phyloP scores from a whole-genome alignment of 2,888 invertebrate genomes.

The Drosophila pseudotalamancana region DNA sequence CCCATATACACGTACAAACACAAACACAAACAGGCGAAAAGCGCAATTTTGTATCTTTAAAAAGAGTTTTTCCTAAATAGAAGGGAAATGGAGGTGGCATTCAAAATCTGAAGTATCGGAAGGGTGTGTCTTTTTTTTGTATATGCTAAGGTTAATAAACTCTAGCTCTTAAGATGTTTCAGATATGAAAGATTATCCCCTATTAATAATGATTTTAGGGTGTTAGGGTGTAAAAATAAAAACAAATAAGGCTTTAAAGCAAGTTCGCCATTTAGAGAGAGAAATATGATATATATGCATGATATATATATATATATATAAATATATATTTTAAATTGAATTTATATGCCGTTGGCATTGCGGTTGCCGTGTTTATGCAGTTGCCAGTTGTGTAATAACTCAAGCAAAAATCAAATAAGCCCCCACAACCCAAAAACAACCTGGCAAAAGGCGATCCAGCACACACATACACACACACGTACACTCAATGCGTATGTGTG shows the following conservation, averaged over 20 bases:
- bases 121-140: no score
- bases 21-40: no score
- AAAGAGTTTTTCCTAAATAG: no score
- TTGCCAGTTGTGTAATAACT: constrained; percentile 65
- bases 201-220: no score
- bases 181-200: no score
- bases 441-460: constrained; percentile 24
- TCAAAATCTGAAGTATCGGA: no score
- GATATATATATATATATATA: background rate
- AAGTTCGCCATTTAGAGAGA: constrained; percentile 7
- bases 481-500: background rate
- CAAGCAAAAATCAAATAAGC: constrained; percentile 62
- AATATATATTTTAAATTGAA: constrained; percentile 54
- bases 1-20: no score
- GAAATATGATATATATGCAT: background rate
- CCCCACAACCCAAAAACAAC: constrained; percentile 14
- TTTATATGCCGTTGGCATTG: constrained; percentile 53
- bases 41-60: no score
- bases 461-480: no score
- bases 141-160: no score
- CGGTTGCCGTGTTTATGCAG: constrained; percentile 47
- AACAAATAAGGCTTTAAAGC: background rate
- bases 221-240: background rate
- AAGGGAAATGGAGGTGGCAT: no score
- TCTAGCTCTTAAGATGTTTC: no score